Evolutionary conservation across 2,888 invertebrate species (phyloP).

Genomic region (Tanaodytes sp.): DNA sequence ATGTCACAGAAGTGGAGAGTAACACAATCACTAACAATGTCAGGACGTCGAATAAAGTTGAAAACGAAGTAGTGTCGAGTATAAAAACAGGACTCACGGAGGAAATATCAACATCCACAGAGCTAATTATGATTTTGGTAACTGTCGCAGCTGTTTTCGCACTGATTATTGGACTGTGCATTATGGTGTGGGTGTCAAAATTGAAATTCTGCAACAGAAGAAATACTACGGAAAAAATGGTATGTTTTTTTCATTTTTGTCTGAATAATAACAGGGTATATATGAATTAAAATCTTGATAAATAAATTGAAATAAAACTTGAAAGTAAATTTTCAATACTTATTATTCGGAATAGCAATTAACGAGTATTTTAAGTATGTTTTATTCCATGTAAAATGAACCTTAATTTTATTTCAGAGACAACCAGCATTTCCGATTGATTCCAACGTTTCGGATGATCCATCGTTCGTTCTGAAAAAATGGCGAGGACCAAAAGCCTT

Average conservation of each 20-base stretch:
- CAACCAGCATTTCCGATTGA: constrained; percentile 79
- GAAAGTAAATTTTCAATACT: no score
- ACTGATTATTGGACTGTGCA: constrained; percentile 80
- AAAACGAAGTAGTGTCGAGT: constrained; percentile 61
- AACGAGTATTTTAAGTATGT: no score
- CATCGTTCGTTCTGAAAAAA: constrained; percentile 81
- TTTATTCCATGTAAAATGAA: no score
- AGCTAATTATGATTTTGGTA: constrained; percentile 80
- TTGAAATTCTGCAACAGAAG: constrained; percentile 80
- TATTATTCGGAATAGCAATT: no score
- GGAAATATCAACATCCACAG: constrained; percentile 66
- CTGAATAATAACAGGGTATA: no score
- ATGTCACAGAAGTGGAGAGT: constrained; percentile 6
- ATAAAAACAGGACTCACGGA: constrained; percentile 64
- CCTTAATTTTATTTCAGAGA: constrained; percentile 78
- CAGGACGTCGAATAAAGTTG: constrained; percentile 51
- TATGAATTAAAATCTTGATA: no score
- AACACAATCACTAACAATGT: constrained; percentile 3
- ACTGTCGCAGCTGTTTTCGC: constrained; percentile 82
- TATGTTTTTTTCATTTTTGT: constrained; percentile 67
- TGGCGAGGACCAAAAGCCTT: constrained; percentile 87
- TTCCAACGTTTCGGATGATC: constrained; percentile 75
- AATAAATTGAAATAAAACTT: no score
- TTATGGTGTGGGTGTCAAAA: constrained; percentile 81
- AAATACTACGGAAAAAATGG: constrained; percentile 85